Conservation (phyloP, 2,797 vertebrate genomes). For the Chloroceryle amazona region DNA sequence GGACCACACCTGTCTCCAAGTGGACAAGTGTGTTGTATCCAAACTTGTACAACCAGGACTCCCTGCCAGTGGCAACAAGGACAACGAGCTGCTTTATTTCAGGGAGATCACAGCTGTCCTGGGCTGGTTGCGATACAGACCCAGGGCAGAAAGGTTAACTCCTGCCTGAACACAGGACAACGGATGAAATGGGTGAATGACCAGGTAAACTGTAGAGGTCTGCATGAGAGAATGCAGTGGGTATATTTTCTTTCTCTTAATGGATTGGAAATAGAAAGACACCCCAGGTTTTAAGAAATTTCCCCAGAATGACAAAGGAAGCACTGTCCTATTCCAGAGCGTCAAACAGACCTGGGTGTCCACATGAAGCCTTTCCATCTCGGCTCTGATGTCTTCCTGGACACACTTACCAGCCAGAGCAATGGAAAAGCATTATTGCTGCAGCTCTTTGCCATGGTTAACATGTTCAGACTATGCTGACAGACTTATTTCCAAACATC, state of each 20-base stretch:
- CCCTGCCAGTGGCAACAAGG: background rate
- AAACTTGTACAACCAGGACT: background rate
- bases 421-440: background rate
- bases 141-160: background rate
- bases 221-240: background rate
- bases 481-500: background rate
- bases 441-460: background rate
- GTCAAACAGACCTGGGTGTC: background rate
- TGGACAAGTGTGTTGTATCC: background rate
- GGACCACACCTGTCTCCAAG: background rate
- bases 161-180: background rate
- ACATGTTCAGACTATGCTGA: background rate
- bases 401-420: background rate
- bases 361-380: background rate
- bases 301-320: background rate
- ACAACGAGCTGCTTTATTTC: background rate
- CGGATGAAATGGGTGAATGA: background rate
- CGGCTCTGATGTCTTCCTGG: background rate
- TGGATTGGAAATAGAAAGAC: background rate
- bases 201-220: background rate
- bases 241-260: background rate
- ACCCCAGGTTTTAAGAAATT: background rate
- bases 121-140: background rate
- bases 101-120: background rate
- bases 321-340: background rate